Conservation (phyloP, 2,888 invertebrate genomes). For the Leucophora obtusa region DNA sequence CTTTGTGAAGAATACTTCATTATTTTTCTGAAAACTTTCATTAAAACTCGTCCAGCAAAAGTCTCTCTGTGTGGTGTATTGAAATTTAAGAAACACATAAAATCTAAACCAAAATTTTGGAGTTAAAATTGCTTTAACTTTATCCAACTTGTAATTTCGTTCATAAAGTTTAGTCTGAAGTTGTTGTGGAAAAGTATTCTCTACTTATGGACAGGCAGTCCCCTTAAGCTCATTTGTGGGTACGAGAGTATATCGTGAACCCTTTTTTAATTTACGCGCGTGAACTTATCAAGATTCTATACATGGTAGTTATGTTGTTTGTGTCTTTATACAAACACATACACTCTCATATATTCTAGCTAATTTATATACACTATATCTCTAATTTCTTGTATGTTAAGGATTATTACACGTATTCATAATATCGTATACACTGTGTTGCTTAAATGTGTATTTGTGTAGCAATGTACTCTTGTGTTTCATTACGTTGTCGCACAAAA, state of each 20-base stretch:
- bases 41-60: no score
- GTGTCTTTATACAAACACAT: not conserved
- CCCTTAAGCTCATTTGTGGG: not conserved
- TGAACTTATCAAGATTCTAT: not conserved
- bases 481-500: slow-evolving; percentile 45
- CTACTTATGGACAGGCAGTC: no score
- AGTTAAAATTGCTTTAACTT: no score
- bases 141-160: no score
- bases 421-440: not conserved
- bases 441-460: not conserved
- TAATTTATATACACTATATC: not conserved
- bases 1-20: no score
- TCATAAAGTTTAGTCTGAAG: no score
- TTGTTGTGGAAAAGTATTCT: no score
- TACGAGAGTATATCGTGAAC: not conserved
- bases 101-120: no score
- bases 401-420: slow-evolving; percentile 42
- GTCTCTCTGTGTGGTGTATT: no score
- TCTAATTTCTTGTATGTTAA: not conserved
- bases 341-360: not conserved
- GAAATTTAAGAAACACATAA: no score
- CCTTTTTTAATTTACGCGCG: not conserved
- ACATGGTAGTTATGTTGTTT: not conserved
- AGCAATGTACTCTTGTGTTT: not conserved
- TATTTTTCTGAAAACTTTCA: no score